Percentiles rank a stretch among this genome's conserved stretches.
phyloP scores from a whole-genome alignment of 2,888 invertebrate genomes.

The Pheosia tremula region DNA sequence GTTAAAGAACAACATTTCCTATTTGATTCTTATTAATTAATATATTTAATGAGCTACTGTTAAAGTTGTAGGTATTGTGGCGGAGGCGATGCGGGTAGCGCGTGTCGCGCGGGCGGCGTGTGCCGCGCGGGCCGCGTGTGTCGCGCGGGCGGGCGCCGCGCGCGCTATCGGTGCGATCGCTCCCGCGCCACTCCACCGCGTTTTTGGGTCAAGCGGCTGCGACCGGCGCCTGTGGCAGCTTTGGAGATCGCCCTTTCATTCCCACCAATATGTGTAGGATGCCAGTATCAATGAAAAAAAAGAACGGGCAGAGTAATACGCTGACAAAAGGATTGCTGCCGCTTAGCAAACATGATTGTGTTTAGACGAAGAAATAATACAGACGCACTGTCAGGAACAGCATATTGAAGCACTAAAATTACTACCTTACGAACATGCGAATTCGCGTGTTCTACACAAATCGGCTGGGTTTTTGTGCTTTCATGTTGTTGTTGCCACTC shows the following conservation, averaged over 20 bases:
- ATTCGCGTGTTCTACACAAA: no score
- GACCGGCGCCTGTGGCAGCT: conserved; percentile 52
- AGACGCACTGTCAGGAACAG: no score
- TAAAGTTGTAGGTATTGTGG: conserved; percentile 13
- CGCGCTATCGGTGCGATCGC: conserved; percentile 73
- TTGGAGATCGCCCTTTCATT: conserved; percentile 48
- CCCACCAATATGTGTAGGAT: conserved; percentile 42
- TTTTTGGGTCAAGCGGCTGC: conserved; percentile 78
- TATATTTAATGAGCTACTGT: background rate
- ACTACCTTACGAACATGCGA: no score
- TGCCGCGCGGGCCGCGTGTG: background rate
- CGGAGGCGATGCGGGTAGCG: conserved; percentile 16
- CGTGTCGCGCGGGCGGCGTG: conserved; percentile 21
- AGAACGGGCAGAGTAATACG: background rate
- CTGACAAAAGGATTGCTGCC: background rate
- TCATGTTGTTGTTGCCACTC: no score
- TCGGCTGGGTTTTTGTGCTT: no score
- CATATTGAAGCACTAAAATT: no score
- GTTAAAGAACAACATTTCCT: no score
- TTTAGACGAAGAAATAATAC: no score
- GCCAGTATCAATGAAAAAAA: conserved; percentile 37
- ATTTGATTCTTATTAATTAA: no score
- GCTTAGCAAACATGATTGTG: no score
- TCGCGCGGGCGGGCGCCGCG: conserved; percentile 37
- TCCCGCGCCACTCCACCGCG: conserved; percentile 53